phyloP scores from a whole-genome alignment of 2,113 vertebrate genomes.

The Trogon melanurus region DNA sequence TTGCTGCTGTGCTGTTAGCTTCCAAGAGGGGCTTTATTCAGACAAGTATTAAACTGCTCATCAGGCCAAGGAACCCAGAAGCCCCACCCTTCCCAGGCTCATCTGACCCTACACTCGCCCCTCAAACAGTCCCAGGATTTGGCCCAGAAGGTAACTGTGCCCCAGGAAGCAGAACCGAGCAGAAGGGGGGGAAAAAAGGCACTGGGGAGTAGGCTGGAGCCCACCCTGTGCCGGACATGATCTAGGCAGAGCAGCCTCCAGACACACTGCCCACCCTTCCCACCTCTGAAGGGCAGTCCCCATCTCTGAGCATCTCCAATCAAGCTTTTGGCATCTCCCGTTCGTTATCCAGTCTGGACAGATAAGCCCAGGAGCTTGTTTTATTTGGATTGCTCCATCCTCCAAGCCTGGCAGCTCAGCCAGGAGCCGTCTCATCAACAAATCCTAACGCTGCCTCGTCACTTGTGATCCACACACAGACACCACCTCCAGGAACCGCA shows the following conservation, averaged over 20 bases:
- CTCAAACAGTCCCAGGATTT: not conserved
- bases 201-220: not conserved
- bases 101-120: not conserved
- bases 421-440: not conserved
- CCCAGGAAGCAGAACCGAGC: not conserved
- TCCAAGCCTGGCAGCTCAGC: not conserved
- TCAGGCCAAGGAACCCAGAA: not conserved
- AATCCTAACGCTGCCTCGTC: not conserved
- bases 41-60: not conserved
- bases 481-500: not conserved
- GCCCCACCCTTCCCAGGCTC: not conserved
- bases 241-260: accelerated
- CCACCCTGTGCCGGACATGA: not conserved
- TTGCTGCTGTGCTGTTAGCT: not conserved
- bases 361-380: not conserved
- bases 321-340: not conserved
- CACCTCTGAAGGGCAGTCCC: not conserved
- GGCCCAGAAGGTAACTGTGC: not conserved
- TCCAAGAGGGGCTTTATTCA: not conserved
- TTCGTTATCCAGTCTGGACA: not conserved
- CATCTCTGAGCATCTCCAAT: not conserved
- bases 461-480: accelerated
- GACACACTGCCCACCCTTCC: not conserved
- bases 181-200: no score
- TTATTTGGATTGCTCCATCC: not conserved